Base-by-base conservation (phyloP, 2,113 vertebrate genomes). In the Dicerorhinus sumatrensis region DNA sequence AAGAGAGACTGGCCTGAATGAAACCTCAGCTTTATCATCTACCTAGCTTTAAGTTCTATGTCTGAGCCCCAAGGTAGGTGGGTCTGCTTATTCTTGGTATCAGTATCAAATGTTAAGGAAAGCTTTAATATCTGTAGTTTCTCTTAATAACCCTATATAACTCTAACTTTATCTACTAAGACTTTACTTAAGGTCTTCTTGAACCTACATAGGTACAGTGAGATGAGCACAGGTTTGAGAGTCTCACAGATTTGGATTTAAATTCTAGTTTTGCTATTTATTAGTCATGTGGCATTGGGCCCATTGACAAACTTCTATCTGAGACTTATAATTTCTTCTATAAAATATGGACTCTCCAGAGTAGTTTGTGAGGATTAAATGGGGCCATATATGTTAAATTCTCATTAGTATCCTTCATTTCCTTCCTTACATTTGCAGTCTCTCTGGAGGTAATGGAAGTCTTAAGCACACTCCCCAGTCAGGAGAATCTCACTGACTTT, bases 261-360 rank as follows among this genome's bases (percentile, higher is more conserved):
- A 88, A 73, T 83, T 90, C 60, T 82, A 91, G 23, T 58, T 60
- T 62, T 85, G 29, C 46, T 75, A 11, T 54, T 92, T 94, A 62
- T 77, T 91, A 91, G 42, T 14, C 14, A 80, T 75, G 58, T 51
- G 7, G 1, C 14, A 31, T 87, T 77, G 87, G 36, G 21, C 21
- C 42, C 9, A 95, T 73, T 65, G 48, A 21, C 48, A 91, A 91
- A 87, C 36, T 96, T 91, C 27, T 93, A n/a, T 65, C 58, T 69
- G 13, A 88, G 60, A 33, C 20, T 81, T 75, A 80, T 54, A 65
- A 88, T 79, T 58, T 79, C 48, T 12, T 81, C 12, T 75, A 46
- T 85, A 84, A 92, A 29, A 80, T 73, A 56, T 46, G 33, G 9
- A 79, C 20, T 70, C 16, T 76, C 29, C 65, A 89, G 23, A 70